Conservation (phyloP, 2,797 vertebrate species). For the Macroramphosus scolopax region DNA sequence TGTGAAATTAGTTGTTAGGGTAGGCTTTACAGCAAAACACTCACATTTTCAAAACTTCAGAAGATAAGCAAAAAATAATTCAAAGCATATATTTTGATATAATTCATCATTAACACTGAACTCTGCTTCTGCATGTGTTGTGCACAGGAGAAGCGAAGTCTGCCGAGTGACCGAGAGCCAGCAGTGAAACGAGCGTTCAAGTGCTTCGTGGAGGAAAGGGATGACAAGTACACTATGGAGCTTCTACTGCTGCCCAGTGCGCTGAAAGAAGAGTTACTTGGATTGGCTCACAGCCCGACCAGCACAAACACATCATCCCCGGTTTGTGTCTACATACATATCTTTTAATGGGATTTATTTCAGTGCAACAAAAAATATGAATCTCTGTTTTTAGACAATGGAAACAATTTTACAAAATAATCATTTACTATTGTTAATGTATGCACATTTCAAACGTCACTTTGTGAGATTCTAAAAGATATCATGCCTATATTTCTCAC, state of each 20-base stretch:
- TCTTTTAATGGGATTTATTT: neutral
- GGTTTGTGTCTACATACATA: conserved; percentile 41
- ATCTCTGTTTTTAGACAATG: no score
- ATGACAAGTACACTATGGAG: conserved; percentile 96
- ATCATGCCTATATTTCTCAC: no score
- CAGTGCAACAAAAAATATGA: no score
- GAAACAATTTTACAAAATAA: no score
- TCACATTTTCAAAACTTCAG: no score
- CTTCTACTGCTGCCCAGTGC: conserved; percentile 91
- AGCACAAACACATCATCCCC: conserved; percentile 38
- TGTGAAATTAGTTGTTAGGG: neutral
- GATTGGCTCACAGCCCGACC: conserved; percentile 79
- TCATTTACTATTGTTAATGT: no score
- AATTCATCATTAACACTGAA: no score
- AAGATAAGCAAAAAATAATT: no score
- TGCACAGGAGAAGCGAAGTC: conserved; percentile 78
- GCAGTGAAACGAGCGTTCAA: conserved; percentile 90
- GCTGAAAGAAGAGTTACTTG: conserved; percentile 90
- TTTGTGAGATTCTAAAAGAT: no score
- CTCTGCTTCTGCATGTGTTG: conserved; percentile 5
- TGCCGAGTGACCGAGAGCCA: conserved; percentile 82
- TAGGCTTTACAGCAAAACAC: neutral
- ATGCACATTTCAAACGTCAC: no score
- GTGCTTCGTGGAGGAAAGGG: conserved; percentile 91
- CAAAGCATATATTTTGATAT: no score